Percentiles rank a stretch among this genome's conserved stretches.
These are phyloP conservation scores for Priapulus caudatus DNA, from an alignment of 2,888 invertebrate genomes.

Conservation along the genomic window DNA sequence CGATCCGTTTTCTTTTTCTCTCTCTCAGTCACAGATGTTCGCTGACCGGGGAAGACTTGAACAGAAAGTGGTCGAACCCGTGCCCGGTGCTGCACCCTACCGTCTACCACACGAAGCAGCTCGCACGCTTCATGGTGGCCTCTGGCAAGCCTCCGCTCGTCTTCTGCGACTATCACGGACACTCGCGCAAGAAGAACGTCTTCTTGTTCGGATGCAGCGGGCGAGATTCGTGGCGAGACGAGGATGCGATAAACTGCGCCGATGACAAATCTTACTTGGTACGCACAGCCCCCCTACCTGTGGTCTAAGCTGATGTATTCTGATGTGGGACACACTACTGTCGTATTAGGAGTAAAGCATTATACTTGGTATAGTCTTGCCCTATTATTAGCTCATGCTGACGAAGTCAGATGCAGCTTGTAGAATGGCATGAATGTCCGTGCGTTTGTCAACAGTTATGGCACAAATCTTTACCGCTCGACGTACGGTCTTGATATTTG, in stretches of 20 bases:
- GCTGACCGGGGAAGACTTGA: constrained; percentile 80
- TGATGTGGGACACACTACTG: constrained; percentile 29
- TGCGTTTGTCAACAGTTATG: no score
- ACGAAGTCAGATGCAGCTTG: no score
- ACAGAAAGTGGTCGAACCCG: constrained; percentile 84
- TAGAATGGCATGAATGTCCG: no score
- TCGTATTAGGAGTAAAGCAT: no score
- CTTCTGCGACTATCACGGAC: constrained; percentile 87
- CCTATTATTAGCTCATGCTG: no score
- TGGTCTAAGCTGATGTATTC: constrained; percentile 20
- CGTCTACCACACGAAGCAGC: constrained; percentile 71
- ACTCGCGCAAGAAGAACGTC: constrained; percentile 85
- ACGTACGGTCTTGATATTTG: no score
- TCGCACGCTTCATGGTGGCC: constrained; percentile 46
- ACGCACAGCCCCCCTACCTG: constrained; percentile 29
- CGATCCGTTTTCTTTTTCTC: no score
- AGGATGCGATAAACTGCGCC: constrained; percentile 26
- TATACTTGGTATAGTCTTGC: no score
- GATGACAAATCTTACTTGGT: constrained; percentile 17
- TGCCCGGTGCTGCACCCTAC: constrained; percentile 83
- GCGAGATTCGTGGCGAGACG: constrained; percentile 34
- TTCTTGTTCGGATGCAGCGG: constrained; percentile 83
- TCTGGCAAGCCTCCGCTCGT: constrained; percentile 42
- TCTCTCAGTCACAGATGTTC: constrained; percentile 82
- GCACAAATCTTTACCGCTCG: no score